Evolutionary conservation across 2,113 vertebrate species (phyloP).

Genomic region (Aphyosemion australe): DNA sequence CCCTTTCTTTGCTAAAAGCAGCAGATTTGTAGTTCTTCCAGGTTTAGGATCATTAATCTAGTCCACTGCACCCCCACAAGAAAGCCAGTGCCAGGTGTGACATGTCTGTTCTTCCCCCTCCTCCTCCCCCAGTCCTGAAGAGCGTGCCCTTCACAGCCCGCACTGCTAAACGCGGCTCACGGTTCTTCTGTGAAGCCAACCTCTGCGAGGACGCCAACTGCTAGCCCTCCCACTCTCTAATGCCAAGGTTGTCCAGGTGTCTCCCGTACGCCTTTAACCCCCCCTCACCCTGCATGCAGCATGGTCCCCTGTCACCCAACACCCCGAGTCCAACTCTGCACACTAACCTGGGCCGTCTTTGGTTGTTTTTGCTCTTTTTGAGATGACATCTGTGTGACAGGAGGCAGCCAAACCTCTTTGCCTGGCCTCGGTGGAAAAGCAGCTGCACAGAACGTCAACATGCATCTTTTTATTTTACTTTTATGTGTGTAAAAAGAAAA

Average conservation of each 20-base stretch:
- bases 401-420: slow-evolving; percentile 77
- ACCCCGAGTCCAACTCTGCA: slow-evolving; percentile 30
- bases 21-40: background rate
- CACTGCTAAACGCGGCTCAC: slow-evolving; percentile 95
- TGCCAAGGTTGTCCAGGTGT: slow-evolving; percentile 81
- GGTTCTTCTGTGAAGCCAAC: slow-evolving; percentile 97
- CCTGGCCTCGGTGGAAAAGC: slow-evolving; percentile 19
- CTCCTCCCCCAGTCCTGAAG: slow-evolving; percentile 89
- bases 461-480: slow-evolving; percentile 37
- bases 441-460: slow-evolving; percentile 14
- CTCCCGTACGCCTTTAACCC: slow-evolving; percentile 43
- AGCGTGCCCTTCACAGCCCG: slow-evolving; percentile 98
- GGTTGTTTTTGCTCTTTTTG: slow-evolving; percentile 36
- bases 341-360: slow-evolving; percentile 63
- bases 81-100: slow-evolving; percentile 71
- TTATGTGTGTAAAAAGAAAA: slow-evolving; percentile 17
- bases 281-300: slow-evolving; percentile 69
- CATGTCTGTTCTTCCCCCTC: slow-evolving; percentile 75
- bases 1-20: background rate
- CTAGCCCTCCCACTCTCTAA: slow-evolving; percentile 82
- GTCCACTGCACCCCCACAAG: slow-evolving; percentile 1
- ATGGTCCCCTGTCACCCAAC: slow-evolving; percentile 57
- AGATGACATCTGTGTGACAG: slow-evolving; percentile 61
- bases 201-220: slow-evolving; percentile 96
- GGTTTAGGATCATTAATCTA: slow-evolving; percentile 15